phyloP scores from a whole-genome alignment of 2,797 vertebrate species.

The Atherinosoma microstoma region DNA sequence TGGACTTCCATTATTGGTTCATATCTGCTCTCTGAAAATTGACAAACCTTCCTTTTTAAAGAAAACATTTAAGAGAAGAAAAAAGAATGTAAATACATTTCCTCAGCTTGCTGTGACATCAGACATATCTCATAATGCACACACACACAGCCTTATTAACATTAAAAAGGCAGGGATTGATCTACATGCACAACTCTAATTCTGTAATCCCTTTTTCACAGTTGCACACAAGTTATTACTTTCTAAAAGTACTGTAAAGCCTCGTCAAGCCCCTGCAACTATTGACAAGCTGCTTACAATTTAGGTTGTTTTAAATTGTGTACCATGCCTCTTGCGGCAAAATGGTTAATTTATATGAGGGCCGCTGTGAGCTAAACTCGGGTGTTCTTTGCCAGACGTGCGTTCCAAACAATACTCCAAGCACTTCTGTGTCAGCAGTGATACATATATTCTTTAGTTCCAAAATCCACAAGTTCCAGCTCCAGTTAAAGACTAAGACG shows the following conservation, averaged over 20 bases:
- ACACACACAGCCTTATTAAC: constrained; percentile 36
- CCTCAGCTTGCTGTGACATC: constrained; percentile 17
- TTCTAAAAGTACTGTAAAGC: constrained; percentile 4
- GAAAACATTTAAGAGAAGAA: constrained; percentile 17
- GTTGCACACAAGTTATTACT: constrained; percentile 35
- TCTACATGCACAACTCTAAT: constrained; percentile 7
- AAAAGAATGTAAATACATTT: constrained; percentile 24
- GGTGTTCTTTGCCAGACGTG: too few relatives aligned
- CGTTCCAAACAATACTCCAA: too few relatives aligned
- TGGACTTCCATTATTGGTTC: neutral
- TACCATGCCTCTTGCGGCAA: neutral
- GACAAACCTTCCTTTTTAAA: constrained; percentile 15
- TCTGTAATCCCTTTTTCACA: neutral
- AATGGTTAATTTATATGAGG: too few relatives aligned
- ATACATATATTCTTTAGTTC: too few relatives aligned
- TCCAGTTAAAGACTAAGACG: too few relatives aligned
- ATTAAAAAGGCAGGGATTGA: constrained; percentile 32
- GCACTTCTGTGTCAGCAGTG: too few relatives aligned
- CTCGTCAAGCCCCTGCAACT: constrained; percentile 41
- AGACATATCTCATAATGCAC: constrained; percentile 22
- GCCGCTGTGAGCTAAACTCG: too few relatives aligned
- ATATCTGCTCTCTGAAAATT: constrained; percentile 16
- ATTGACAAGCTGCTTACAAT: constrained; percentile 33
- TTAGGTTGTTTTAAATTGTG: constrained; percentile 56
- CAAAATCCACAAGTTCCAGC: too few relatives aligned